Conservation (phyloP, 2,888 invertebrate species). For the Cryptus viduatorius region DNA sequence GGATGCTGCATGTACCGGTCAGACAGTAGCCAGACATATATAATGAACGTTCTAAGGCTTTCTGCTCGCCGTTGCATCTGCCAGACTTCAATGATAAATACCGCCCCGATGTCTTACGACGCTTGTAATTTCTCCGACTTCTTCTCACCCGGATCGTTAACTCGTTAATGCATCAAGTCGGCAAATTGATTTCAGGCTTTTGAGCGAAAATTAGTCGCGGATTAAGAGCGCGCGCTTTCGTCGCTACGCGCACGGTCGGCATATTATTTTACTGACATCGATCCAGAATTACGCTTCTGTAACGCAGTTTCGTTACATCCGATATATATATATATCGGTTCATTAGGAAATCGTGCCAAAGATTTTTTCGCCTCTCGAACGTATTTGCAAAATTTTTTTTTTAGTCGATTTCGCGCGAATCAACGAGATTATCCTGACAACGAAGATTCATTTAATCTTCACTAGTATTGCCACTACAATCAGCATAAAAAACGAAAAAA, state of each 20-base stretch:
- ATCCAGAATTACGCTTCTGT: background rate
- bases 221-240: too few species aligned
- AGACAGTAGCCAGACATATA: constrained; percentile 66
- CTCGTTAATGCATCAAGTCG: constrained; percentile 10
- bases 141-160: constrained; percentile 19
- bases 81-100: constrained; percentile 53
- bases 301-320: background rate
- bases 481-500: background rate
- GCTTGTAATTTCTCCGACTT: constrained; percentile 24
- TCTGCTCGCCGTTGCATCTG: constrained; percentile 15
- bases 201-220: background rate
- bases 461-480: too few species aligned
- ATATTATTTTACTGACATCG: constrained; percentile 1
- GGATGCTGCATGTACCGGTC: constrained; percentile 43
- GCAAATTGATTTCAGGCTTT: constrained; percentile 39
- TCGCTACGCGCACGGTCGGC: too few species aligned
- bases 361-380: too few species aligned
- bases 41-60: constrained; percentile 59
- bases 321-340: background rate
- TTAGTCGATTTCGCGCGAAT: too few species aligned
- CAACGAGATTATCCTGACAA: too few species aligned
- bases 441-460: background rate
- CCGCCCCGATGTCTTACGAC: constrained; percentile 12
- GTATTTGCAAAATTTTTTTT: too few species aligned
- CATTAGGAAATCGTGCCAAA: too few species aligned